These are phyloP conservation scores for Schizotus pectinicornis DNA, from an alignment of 2,888 invertebrate species.

Conservation along the genomic window DNA sequence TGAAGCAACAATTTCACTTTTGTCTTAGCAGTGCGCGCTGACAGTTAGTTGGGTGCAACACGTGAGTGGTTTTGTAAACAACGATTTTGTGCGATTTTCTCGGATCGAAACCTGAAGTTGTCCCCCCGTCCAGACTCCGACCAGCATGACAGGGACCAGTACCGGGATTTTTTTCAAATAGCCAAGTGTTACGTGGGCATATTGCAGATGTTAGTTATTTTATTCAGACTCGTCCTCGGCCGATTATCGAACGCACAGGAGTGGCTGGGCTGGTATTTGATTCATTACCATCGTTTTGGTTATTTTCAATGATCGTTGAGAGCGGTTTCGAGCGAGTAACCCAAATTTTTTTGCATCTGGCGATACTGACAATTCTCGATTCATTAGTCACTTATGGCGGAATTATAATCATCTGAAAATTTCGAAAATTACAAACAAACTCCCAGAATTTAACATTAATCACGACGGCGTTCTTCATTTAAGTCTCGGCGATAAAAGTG, in stretches of 20 bases:
- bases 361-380: too few species aligned
- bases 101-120: neutral
- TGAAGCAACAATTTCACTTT: too few species aligned
- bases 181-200: neutral
- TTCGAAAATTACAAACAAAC: too few species aligned
- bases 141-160: slow-evolving; percentile 2
- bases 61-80: slow-evolving; percentile 13
- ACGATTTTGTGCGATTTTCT: neutral
- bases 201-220: slow-evolving; percentile 4
- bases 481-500: too few species aligned
- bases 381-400: too few species aligned
- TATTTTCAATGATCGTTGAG: neutral
- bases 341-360: too few species aligned
- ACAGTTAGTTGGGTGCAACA: neutral
- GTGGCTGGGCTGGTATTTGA: slow-evolving; percentile 9
- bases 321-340: too few species aligned
- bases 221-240: slow-evolving; percentile 6
- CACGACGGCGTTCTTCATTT: too few species aligned
- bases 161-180: neutral
- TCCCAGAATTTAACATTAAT: too few species aligned
- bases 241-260: slow-evolving; percentile 18
- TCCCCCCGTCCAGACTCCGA: neutral
- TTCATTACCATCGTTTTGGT: neutral
- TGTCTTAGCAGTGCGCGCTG: too few species aligned
- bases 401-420: too few species aligned